Percentiles rank a stretch among this genome's conserved stretches.
These are phyloP conservation scores for Volucella inanis DNA, from an alignment of 2,888 invertebrate species.

Conservation along the genomic window DNA sequence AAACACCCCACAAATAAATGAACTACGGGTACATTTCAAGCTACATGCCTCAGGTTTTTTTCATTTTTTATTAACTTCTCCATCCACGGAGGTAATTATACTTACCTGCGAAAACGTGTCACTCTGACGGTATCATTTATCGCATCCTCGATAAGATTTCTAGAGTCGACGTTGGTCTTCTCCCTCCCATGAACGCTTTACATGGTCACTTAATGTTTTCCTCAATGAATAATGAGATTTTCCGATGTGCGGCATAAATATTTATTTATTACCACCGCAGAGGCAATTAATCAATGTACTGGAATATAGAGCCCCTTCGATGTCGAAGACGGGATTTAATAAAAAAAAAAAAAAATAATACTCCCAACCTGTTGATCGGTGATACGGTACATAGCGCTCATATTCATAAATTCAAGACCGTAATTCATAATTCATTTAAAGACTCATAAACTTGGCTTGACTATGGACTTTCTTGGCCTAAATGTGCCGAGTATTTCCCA, in stretches of 20 bases:
- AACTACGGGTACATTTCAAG: too few relatives aligned
- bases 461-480: conserved; percentile 1
- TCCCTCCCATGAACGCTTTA: background rate
- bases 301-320: background rate
- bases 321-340: background rate
- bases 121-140: background rate
- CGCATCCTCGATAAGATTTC: background rate
- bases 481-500: conserved; percentile 21
- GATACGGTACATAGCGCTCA: background rate
- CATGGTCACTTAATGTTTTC: conserved; percentile 29
- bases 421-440: conserved; percentile 54
- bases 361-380: conserved; percentile 41
- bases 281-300: conserved; percentile 39
- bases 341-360: background rate
- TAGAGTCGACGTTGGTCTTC: background rate
- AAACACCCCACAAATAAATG: too few relatives aligned
- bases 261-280: conserved; percentile 30
- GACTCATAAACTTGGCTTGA: background rate
- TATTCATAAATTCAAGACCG: conserved; percentile 46
- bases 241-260: background rate
- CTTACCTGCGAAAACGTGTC: conserved; percentile 6
- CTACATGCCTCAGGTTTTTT: too few relatives aligned
- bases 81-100: background rate
- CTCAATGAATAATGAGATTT: conserved; percentile 43
- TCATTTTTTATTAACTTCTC: too few relatives aligned